Conservation (phyloP, 2,797 vertebrate species). For the Pipistrellus nathusii region DNA sequence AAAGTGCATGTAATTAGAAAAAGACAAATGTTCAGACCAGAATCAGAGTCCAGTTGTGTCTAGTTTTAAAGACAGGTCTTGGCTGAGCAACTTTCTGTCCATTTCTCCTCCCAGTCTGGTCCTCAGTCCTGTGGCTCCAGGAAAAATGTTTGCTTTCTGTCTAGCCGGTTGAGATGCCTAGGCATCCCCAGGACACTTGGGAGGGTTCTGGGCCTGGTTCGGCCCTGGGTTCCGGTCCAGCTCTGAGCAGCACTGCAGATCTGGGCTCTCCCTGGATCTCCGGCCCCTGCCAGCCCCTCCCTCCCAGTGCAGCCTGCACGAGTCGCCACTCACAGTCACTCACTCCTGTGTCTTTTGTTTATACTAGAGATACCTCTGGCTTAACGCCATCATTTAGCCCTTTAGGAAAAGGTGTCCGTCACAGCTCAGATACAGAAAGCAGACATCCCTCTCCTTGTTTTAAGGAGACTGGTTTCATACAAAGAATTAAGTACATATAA, state of each 20-base stretch:
- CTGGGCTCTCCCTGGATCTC: background rate
- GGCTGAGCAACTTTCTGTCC: background rate
- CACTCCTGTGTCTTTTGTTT: background rate
- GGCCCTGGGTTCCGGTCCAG: background rate
- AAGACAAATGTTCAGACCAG: background rate
- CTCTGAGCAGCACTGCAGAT: background rate
- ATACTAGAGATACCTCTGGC: background rate
- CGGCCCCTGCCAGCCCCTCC: background rate
- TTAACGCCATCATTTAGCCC: background rate
- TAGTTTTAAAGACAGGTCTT: background rate
- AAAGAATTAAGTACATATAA: background rate
- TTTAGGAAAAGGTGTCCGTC: background rate
- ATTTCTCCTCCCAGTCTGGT: background rate
- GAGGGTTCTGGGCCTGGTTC: background rate
- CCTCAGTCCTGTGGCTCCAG: background rate
- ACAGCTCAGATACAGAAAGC: background rate
- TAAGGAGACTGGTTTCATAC: background rate
- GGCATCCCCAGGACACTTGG: background rate
- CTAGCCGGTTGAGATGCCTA: background rate
- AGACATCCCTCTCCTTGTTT: background rate
- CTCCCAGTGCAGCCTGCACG: accelerated
- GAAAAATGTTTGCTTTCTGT: background rate
- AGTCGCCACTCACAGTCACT: background rate
- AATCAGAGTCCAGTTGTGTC: background rate
- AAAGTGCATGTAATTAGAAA: background rate